These are phyloP conservation scores for Microctonus hyperodae DNA, from an alignment of 2,888 invertebrate genomes.

Conservation along the genomic window DNA sequence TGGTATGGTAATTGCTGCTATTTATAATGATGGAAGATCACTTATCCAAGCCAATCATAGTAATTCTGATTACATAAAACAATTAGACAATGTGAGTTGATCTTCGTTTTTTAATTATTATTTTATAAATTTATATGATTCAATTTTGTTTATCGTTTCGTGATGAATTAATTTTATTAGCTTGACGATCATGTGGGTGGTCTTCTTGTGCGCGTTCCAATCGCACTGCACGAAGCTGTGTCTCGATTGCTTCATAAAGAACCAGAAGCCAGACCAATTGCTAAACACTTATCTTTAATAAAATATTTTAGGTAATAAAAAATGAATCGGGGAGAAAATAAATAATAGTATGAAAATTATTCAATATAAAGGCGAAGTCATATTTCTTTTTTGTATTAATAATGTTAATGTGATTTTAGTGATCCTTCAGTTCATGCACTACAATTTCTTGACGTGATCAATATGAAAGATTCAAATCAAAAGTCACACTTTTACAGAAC, in stretches of 20 bases:
- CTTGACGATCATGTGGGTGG: constrained; percentile 82
- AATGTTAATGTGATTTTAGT: constrained; percentile 63
- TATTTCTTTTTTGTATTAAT: background rate
- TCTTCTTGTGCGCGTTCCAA: constrained; percentile 80
- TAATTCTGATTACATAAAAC: constrained; percentile 86
- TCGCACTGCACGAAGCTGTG: constrained; percentile 87
- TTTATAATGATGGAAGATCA: constrained; percentile 90
- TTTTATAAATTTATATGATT: constrained; percentile 15
- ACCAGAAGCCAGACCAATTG: constrained; percentile 85
- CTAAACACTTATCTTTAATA: constrained; percentile 88
- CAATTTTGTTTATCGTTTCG: background rate
- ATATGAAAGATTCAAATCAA: constrained; percentile 88
- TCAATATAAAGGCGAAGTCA: too few relatives aligned
- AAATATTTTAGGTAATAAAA: constrained; percentile 82
- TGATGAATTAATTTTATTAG: constrained; percentile 65
- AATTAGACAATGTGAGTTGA: constrained; percentile 84
- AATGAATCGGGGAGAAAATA: constrained; percentile 8
- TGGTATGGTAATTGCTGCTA: constrained; percentile 91
- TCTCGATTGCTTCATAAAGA: constrained; percentile 84
- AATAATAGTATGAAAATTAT: too few relatives aligned
- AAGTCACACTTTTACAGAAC: constrained; percentile 90
- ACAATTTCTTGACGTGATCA: constrained; percentile 91
- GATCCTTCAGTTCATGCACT: constrained; percentile 91
- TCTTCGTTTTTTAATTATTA: too few relatives aligned
- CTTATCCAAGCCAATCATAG: constrained; percentile 92